Evolutionary conservation across 2,113 vertebrate genomes (phyloP), one percentile per base, ranked within the genome.

Genomic region (Oncorhynchus tshawytscha): DNA sequence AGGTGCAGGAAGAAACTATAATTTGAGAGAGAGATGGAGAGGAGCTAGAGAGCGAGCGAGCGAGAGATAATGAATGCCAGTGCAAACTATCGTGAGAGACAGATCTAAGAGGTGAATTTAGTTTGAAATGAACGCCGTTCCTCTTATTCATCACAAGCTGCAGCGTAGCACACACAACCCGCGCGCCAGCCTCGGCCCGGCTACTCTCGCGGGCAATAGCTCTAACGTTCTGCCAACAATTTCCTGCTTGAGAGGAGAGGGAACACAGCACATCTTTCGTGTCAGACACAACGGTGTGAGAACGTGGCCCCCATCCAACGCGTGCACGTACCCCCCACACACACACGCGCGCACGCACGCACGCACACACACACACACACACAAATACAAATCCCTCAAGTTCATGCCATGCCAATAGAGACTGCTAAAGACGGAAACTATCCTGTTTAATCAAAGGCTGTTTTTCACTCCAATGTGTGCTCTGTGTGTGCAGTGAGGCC

Each of bases 101-200:
- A 45, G 39, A 45, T 45, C 39, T 45, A 45, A 45, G 39, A 45
- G 39, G 9, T 9, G 9, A 11, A 45, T 45, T 45, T 9, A 12
- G 39, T 45, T 45, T 45, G 39, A 45, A 45, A 45, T 67, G 70
- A 85, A 67, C 71, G 39, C 27, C n/a, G 70, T 39, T 80, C 75
- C 71, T 82, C 76, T 70, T 81, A 83, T 84, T 85, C 72, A 81
- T 81, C 74, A 81, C 62, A 11, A 67, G 45, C 67, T 73, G 62
- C 72, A 15, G 65, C 27, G 57, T n/a, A 22, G 4, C 13, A 31
- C 51, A 57, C 39, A 57, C 39, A 45, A 20, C 71, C 39, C 11
- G 60, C 22, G 31, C 67, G 75, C 60, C 65, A 67, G 24, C 60
- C 67, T 25, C 51, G 72, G 70, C 57, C 39, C 49, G 45, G 65